These are phyloP conservation scores for Ctenodactylus gundi DNA, from an alignment of 2,113 vertebrate genomes.

Conservation along the genomic window DNA sequence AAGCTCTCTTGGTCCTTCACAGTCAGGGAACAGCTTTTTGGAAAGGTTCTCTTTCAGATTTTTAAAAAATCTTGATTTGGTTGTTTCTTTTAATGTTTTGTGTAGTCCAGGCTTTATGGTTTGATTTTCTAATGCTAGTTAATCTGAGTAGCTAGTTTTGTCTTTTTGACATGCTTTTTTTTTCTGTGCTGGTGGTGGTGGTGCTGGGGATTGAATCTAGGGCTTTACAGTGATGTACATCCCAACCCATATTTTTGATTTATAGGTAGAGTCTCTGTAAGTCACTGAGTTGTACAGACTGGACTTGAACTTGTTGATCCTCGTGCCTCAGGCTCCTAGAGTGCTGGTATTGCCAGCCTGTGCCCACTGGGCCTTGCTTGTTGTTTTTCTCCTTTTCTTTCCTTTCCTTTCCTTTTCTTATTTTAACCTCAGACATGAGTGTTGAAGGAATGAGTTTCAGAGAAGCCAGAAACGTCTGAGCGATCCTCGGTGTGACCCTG, in stretches of 20 bases:
- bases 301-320: too few species aligned
- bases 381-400: too few species aligned
- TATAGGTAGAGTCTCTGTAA: too few species aligned
- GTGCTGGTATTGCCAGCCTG: too few species aligned
- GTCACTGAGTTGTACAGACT: too few species aligned
- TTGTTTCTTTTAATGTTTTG: slow-evolving; percentile 33
- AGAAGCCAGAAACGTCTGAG: neutral
- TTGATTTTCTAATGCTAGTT: neutral
- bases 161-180: neutral
- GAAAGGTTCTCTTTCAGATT: neutral
- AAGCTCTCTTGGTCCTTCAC: neutral
- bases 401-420: too few species aligned
- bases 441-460: neutral
- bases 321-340: too few species aligned
- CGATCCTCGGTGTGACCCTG: neutral
- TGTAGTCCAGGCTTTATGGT: neutral
- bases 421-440: neutral
- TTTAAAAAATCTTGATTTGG: slow-evolving; percentile 36
- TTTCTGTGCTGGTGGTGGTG: neutral
- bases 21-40: neutral
- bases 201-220: too few species aligned
- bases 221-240: too few species aligned
- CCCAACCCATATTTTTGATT: too few species aligned
- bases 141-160: neutral
- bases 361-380: too few species aligned